These are phyloP conservation scores for Sander vitreus DNA, from an alignment of 2,113 vertebrate species.

Conservation along the genomic window DNA sequence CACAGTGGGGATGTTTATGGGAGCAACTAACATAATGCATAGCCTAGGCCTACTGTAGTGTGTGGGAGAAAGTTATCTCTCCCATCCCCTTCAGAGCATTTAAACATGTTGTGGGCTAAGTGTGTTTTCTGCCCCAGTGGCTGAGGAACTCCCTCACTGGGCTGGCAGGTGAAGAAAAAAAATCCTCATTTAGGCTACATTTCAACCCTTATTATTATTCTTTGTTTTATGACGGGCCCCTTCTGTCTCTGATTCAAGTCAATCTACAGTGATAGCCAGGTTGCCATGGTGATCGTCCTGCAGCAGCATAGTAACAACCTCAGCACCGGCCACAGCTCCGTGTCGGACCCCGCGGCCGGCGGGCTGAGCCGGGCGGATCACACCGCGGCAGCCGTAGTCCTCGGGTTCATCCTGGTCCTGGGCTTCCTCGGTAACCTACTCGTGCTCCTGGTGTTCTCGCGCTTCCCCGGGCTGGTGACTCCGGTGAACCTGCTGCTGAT, in stretches of 20 bases:
- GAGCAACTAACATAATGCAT: not conserved
- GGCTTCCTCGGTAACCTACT: constrained; percentile 67
- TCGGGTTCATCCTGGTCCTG: constrained; percentile 66
- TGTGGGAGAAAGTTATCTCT: not conserved
- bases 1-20: not conserved
- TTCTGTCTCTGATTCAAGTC: not conserved
- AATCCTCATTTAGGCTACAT: not conserved
- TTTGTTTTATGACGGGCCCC: not conserved
- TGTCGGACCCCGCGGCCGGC: not conserved
- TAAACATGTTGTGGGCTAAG: not conserved
- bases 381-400: constrained; percentile 41
- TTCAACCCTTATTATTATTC: not conserved
- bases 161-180: not conserved
- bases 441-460: constrained; percentile 60
- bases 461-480: constrained; percentile 55
- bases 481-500: constrained; percentile 62
- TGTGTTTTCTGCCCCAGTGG: not conserved
- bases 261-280: not conserved
- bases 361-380: constrained; percentile 46
- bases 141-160: not conserved
- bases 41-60: too few species aligned
- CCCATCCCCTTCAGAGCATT: not conserved
- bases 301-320: constrained; percentile 56
- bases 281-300: constrained; percentile 37
- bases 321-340: constrained; percentile 39